Evolutionary conservation across 2,888 invertebrate genomes (phyloP), one percentile per base, ranked within the genome.

Genomic region (Ceraclea dissimilis): DNA sequence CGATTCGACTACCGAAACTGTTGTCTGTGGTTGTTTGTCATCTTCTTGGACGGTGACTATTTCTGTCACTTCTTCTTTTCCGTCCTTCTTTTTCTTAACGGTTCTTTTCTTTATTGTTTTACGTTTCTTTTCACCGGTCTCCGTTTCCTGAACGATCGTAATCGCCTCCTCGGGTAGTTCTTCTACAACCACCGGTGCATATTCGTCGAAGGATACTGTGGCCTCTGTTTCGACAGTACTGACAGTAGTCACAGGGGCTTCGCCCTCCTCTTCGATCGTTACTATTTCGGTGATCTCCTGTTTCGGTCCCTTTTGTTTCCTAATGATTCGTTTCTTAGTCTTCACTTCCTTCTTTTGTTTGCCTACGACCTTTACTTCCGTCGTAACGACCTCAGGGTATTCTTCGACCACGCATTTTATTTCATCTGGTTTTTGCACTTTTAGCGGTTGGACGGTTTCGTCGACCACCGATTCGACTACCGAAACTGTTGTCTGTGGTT

Each of bases 251-350:
- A 58, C 52, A 20, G 70, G 70, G 20, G 66, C 64, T 8, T 60
- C 59, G 33, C 66, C 64, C 22, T 66, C 63, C 60, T 65, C 64
- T 58, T 75, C 68, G n/a, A 73, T 66, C 6, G 76, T 78, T 2
- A 72, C 68, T n/a, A 73, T 73, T 65, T 74, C 74, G 1, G 79
- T 75, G 8, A 74, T 67, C 63, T 76, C 75, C 59, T 73, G 67
- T 51, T 75, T 67, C 52, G 47, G 65, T 54, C 19, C 52, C 56
- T 49, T 62, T 54, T 51, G 57, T 62, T 76, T 76, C 60, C 74
- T 75, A n/a, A 74, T 68, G 46, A 71, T 69, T 2, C 72, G 68
- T 58, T 72, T 76, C 13, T 71, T 75, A 11, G 68, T 69, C 1
- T 18, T 54, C n/a, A 55, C 31, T 54, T 21, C 20, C n/a, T 47